Evolutionary conservation across 2,888 invertebrate genomes (phyloP).

Genomic region (Sisyra terminalis): DNA sequence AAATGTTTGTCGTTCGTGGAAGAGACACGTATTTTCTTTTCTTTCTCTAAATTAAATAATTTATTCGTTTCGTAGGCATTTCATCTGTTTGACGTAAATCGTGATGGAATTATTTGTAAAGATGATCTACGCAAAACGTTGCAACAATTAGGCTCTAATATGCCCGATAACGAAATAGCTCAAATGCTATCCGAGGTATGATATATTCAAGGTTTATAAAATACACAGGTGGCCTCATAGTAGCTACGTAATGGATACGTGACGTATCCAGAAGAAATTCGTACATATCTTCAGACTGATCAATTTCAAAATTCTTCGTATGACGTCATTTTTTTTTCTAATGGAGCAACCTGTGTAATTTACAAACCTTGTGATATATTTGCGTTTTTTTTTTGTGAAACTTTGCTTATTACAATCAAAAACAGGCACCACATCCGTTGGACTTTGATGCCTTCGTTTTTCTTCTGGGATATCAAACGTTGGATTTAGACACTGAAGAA

Average conservation of each 20-base stretch:
- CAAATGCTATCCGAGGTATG: slow-evolving; percentile 44
- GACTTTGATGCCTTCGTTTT: slow-evolving; percentile 46
- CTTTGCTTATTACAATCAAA: neutral
- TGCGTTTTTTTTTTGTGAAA: neutral
- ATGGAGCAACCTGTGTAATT: too few relatives aligned
- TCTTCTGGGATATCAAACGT: slow-evolving; percentile 39
- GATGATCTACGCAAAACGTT: slow-evolving; percentile 44
- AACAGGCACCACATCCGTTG: slow-evolving; percentile 32
- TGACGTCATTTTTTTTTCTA: too few relatives aligned
- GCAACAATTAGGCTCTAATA: slow-evolving; percentile 36
- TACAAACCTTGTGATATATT: too few relatives aligned
- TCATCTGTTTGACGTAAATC: slow-evolving; percentile 44
- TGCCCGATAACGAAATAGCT: slow-evolving; percentile 37
- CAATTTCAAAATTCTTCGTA: too few relatives aligned
- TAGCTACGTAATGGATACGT: neutral
- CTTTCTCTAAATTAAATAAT: too few relatives aligned
- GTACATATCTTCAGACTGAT: too few relatives aligned
- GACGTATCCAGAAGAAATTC: too few relatives aligned
- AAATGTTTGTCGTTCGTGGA: too few relatives aligned
- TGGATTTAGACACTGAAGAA: slow-evolving; percentile 46
- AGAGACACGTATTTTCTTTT: too few relatives aligned
- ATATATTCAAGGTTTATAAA: too few relatives aligned
- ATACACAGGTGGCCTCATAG: too few relatives aligned
- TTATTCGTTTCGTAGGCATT: slow-evolving; percentile 32
- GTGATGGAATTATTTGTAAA: slow-evolving; percentile 46